Percentiles rank a stretch among this genome's conserved stretches.
Conservation (phyloP, 2,888 invertebrate species). For the Cosmia trapezina region DNA sequence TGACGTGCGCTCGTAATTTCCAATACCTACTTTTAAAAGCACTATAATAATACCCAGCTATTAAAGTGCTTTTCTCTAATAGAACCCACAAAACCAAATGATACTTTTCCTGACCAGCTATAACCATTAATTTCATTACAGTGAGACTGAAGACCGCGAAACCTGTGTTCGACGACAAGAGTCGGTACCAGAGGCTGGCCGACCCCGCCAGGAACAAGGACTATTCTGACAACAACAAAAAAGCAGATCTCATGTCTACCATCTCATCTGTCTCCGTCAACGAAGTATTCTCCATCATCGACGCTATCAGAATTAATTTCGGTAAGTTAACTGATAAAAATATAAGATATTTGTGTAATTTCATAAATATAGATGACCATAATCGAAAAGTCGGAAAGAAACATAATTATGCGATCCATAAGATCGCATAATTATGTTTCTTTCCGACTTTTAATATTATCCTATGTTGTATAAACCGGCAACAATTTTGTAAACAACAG, state of each 20-base stretch:
- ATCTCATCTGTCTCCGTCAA: conserved; percentile 47
- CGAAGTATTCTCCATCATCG: conserved; percentile 58
- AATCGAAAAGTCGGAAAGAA: too few relatives aligned
- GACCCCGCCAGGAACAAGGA: conserved; percentile 67
- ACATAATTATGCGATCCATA: too few relatives aligned
- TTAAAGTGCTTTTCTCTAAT: not conserved
- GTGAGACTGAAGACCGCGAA: conserved; percentile 86
- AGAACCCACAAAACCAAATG: not conserved
- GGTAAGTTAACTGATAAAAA: conserved; percentile 69
- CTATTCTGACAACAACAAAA: conserved; percentile 32
- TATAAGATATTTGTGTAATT: not conserved
- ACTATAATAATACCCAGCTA: not conserved
- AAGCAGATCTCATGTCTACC: too few relatives aligned
- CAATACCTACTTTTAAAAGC: not conserved
- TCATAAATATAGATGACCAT: not conserved
- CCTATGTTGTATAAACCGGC: not conserved
- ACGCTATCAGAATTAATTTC: conserved; percentile 65
- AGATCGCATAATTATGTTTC: not conserved
- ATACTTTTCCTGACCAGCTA: not conserved
- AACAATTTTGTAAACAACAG: too few relatives aligned
- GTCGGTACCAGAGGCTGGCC: conserved; percentile 72
- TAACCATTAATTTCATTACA: conserved; percentile 64
- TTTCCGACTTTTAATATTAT: not conserved
- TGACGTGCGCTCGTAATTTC: not conserved
- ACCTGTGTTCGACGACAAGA: conserved; percentile 78